Base-by-base conservation (phyloP, 2,797 vertebrate species). In the Pseudotriccus pelzelni region DNA sequence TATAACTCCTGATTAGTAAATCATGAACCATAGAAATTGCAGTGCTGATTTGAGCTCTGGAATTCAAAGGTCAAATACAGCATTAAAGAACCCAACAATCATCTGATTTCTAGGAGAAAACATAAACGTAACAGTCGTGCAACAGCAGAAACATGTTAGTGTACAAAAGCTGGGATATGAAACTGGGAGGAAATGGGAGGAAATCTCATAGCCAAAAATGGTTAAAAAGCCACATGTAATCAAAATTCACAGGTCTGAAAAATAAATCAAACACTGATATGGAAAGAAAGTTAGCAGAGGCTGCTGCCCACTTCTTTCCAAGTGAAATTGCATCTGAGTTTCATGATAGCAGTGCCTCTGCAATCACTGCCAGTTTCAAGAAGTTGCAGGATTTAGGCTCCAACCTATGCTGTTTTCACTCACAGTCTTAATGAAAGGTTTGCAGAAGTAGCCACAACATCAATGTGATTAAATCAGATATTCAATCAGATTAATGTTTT, bases 401-500 rank as follows among this genome's bases (percentile, higher is more conserved):
- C 3, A 23, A 68, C 44, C 20, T 70, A 23, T 55, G 70, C 22
- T 62, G 69, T 36, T 87, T 63, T 94, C 53, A 75, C 46, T 60
- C 60, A 81, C 23, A 84, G 41, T 43, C 36, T 44, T 55, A 78
- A 87, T 76, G 41, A 91, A 52, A 93, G 43, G 59, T 91, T 74
- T 89, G 34, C 59, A 69, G 72, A 81, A 77, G 44, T 47, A 84
- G 75, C n/a, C 23, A 10, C 28, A 46, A n/a, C 74, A 82, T 78
- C 50, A 37, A 25, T 66, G 69, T 87, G 83, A 93, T 95, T 97
- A 76, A 58, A 92, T 96, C 83, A 96, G 89, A 91, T 80, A 89
- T 32, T 12, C 79, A 96, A 92, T 84, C 86, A 93, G 60, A 78
- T 89, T 7, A 63, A 55, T 76, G 24, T 93, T 94, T 91, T 87